These are phyloP conservation scores for Helarctos malayanus DNA, from an alignment of 2,797 vertebrate genomes.

Conservation along the genomic window DNA sequence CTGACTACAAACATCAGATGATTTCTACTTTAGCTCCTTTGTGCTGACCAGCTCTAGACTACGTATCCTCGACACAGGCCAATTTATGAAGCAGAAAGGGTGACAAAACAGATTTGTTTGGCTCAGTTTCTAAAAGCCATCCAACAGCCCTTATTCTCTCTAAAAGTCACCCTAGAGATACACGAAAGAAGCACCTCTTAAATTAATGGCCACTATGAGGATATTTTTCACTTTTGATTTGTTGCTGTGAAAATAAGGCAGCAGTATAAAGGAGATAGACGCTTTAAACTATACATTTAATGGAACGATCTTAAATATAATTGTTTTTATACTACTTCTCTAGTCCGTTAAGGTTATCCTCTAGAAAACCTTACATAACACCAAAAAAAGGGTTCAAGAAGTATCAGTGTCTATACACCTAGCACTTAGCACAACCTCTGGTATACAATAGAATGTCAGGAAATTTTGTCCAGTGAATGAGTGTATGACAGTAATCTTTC, in stretches of 20 bases:
- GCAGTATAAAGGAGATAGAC: background rate
- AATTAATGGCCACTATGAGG: background rate
- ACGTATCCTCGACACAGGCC: background rate
- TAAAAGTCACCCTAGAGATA: background rate
- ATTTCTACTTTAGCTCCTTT: background rate
- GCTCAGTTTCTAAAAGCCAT: background rate
- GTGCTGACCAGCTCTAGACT: background rate
- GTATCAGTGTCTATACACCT: background rate
- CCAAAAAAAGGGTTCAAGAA: background rate
- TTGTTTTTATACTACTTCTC: background rate
- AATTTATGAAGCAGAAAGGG: slow-evolving; percentile 13
- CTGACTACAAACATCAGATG: background rate
- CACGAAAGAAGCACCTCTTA: background rate
- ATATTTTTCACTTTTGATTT: background rate
- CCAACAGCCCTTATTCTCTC: background rate
- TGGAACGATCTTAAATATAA: background rate
- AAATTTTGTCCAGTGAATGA: background rate
- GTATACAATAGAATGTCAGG: background rate
- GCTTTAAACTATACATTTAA: background rate
- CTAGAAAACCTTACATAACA: background rate
- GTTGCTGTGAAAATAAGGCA: background rate
- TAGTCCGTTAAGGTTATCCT: background rate
- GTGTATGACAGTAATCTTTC: background rate
- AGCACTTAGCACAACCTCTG: background rate
- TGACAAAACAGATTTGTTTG: background rate